Conservation (phyloP, 2,888 invertebrate genomes). For the Apamea crenata region DNA sequence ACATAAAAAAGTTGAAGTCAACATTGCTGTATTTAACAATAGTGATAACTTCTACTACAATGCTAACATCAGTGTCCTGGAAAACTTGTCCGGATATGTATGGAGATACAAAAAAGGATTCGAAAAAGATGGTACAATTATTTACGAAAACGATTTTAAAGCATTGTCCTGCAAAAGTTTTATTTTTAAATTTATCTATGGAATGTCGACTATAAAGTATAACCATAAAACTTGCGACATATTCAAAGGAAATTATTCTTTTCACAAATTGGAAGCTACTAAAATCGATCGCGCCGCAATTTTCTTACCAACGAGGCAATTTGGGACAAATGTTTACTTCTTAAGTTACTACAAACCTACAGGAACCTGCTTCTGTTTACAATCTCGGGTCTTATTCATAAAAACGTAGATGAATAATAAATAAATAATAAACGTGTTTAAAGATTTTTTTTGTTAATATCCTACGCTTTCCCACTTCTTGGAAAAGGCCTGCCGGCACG, state of each 20-base stretch:
- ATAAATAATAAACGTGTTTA: too few relatives aligned
- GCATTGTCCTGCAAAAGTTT: constrained; percentile 27
- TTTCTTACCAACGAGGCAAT: constrained; percentile 42
- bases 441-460: too few relatives aligned
- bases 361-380: constrained; percentile 42
- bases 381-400: constrained; percentile 19
- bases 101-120: constrained; percentile 45
- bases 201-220: constrained; percentile 32
- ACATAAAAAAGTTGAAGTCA: constrained; percentile 18
- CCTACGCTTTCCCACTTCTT: too few relatives aligned
- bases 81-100: constrained; percentile 26
- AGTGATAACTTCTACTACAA: constrained; percentile 32
- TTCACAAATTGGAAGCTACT: constrained; percentile 20
- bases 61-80: constrained; percentile 28
- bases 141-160: constrained; percentile 34
- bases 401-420: constrained; percentile 9
- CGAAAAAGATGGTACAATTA: constrained; percentile 39
- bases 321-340: constrained; percentile 32
- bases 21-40: background rate
- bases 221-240: constrained; percentile 32
- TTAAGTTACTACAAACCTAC: constrained; percentile 35
- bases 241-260: constrained; percentile 37
- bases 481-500: too few relatives aligned
- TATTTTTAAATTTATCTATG: constrained; percentile 32
- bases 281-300: constrained; percentile 24